Evolutionary conservation across 2,113 vertebrate species (phyloP).

Genomic region (Aptenodytes patagonicus): DNA sequence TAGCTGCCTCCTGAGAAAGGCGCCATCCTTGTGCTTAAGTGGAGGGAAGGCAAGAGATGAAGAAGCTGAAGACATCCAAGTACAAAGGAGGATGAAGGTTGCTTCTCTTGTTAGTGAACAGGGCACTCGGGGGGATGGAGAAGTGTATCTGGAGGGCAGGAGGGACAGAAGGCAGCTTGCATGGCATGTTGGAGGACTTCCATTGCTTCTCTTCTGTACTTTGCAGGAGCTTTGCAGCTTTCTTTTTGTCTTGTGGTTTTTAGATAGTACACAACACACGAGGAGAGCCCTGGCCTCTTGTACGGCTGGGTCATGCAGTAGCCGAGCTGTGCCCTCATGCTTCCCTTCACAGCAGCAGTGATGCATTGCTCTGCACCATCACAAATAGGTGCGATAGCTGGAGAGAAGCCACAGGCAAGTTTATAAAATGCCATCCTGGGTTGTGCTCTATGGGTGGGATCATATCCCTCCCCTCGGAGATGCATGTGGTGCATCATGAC

Average conservation of each 20-base stretch:
- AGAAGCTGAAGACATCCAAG: neutral
- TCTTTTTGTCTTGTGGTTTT: neutral
- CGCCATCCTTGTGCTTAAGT: neutral
- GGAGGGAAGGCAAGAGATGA: neutral
- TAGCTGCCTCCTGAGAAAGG: neutral
- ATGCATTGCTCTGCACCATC: rapidly evolving
- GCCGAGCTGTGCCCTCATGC: neutral
- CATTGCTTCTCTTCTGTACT: neutral
- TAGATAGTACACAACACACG: neutral
- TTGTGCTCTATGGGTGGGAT: neutral
- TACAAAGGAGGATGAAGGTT: neutral
- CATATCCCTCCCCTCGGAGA: neutral
- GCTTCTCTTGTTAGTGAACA: neutral
- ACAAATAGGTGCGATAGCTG: rapidly evolving
- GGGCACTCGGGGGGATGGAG: neutral
- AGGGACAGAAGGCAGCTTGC: neutral
- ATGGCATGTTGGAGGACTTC: no score
- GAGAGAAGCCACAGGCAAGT: neutral
- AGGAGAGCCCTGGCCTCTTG: neutral
- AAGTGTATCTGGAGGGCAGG: neutral
- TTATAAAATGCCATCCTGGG: neutral
- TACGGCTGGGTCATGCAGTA: neutral
- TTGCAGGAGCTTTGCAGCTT: neutral
- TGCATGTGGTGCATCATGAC: neutral
- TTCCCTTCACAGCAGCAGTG: neutral